These are phyloP conservation scores for Brachyistius frenatus DNA, from an alignment of 2,113 vertebrate species.

Conservation along the genomic window DNA sequence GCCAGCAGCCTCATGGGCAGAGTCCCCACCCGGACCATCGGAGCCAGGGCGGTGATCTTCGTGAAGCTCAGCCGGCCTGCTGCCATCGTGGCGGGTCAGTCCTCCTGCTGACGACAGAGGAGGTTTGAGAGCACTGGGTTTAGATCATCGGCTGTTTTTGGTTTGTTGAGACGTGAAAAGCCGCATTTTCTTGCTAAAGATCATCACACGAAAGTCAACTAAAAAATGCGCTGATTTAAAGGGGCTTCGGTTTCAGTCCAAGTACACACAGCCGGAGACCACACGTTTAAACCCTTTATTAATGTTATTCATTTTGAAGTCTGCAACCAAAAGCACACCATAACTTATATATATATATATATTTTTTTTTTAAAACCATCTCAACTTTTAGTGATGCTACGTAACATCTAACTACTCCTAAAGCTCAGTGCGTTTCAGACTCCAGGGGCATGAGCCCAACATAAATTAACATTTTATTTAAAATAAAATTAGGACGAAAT, in stretches of 20 bases:
- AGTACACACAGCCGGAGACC: not conserved
- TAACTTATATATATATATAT: too few species aligned
- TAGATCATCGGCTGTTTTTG: not conserved
- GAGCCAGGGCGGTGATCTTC: slow-evolving; percentile 90
- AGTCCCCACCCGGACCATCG: slow-evolving; percentile 96
- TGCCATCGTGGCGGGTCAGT: slow-evolving; percentile 42
- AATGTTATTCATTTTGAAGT: not conserved
- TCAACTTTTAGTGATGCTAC: not conserved
- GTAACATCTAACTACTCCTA: not conserved
- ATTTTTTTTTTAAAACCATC: too few species aligned
- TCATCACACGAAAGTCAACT: not conserved
- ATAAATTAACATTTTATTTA: not conserved
- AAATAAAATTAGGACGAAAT: not conserved
- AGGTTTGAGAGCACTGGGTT: not conserved
- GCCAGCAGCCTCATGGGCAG: slow-evolving; percentile 96
- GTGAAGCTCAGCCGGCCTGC: slow-evolving; percentile 84
- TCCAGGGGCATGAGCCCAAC: too few species aligned
- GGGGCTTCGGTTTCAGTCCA: accelerated
- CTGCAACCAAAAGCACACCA: not conserved
- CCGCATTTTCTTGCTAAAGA: too few species aligned
- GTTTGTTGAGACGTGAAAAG: not conserved
- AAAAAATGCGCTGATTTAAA: not conserved
- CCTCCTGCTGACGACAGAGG: slow-evolving; percentile 11
- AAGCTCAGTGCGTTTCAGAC: not conserved
- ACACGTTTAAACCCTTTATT: not conserved